Percentiles rank a stretch among this genome's conserved stretches.
phyloP scores from a whole-genome alignment of 1,140 invertebrate species.

The Agrilus planipennis region DNA sequence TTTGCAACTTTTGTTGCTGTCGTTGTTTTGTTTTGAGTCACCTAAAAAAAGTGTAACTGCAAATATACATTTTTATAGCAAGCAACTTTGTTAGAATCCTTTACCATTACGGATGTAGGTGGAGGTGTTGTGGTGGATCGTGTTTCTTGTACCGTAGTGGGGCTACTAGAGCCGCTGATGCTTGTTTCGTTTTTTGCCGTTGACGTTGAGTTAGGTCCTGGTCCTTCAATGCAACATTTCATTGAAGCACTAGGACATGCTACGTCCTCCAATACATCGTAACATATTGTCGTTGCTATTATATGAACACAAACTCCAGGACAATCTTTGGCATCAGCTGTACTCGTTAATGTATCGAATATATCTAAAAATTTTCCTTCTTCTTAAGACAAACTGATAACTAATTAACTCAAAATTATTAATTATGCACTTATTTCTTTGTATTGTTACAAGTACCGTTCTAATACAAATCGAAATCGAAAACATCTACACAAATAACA shows the following conservation, averaged over 20 bases:
- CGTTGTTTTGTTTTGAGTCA: too few relatives aligned
- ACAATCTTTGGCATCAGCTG: slow-evolving; percentile 69
- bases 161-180: slow-evolving; percentile 23
- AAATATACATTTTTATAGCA: background rate
- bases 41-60: too few relatives aligned
- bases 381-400: too few relatives aligned
- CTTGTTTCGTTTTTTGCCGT: slow-evolving; percentile 18
- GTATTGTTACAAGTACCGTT: too few relatives aligned
- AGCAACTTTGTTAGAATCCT: too few relatives aligned
- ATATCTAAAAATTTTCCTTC: slow-evolving; percentile 57
- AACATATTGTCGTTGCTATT: slow-evolving; percentile 68
- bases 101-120: too few relatives aligned
- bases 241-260: slow-evolving; percentile 63
- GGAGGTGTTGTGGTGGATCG: slow-evolving; percentile 32
- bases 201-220: slow-evolving; percentile 33
- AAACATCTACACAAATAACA: background rate
- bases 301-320: slow-evolving; percentile 76
- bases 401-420: slow-evolving; percentile 3
- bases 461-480: background rate
- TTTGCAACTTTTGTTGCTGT: slow-evolving; percentile 25
- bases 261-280: slow-evolving; percentile 68
- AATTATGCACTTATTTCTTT: slow-evolving; percentile 4
- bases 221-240: slow-evolving; percentile 69
- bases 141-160: slow-evolving; percentile 24
- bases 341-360: slow-evolving; percentile 68